A percentile compares a stretch with the other conserved stretches of the same genome.
phyloP scores from a whole-genome alignment of 2,113 vertebrate genomes.

The Lasiurus borealis region DNA sequence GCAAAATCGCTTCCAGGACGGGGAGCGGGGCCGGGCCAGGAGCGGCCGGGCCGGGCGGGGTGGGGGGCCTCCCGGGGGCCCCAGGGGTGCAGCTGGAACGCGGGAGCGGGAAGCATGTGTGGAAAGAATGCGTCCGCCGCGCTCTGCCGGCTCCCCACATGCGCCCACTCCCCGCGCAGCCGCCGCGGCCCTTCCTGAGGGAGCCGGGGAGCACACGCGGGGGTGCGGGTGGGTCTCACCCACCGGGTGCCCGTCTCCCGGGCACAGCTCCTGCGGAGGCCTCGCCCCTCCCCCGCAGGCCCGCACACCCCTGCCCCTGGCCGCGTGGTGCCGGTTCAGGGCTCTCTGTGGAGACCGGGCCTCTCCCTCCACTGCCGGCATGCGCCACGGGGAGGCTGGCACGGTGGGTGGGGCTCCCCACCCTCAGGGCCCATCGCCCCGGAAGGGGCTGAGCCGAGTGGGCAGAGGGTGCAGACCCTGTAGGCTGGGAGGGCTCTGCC shows the following conservation, averaged over 20 bases:
- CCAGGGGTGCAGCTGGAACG: not conserved
- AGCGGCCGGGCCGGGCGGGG: not conserved
- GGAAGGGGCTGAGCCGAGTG: not conserved
- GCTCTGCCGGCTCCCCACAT: not conserved
- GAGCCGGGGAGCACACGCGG: not conserved
- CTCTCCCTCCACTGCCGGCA: not conserved
- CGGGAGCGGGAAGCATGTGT: not conserved
- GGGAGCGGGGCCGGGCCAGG: slow-evolving; percentile 47
- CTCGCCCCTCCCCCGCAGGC: not conserved
- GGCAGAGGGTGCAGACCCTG: accelerated
- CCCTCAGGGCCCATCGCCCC: not conserved
- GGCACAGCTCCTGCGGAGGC: too few species aligned
- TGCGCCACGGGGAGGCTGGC: not conserved
- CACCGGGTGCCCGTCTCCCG: not conserved
- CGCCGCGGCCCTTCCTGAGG: too few species aligned
- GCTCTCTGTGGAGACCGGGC: not conserved
- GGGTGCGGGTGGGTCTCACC: too few species aligned
- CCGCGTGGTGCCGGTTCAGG: slow-evolving; percentile 41
- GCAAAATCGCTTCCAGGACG: slow-evolving; percentile 73
- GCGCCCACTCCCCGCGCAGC: not conserved
- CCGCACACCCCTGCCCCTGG: slow-evolving; percentile 8
- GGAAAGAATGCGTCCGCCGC: not conserved
- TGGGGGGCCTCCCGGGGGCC: not conserved
- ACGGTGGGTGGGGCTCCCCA: accelerated
- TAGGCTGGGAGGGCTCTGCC: not conserved